Conservation (phyloP, 2,113 vertebrate species). For the Eurystomus gularis region DNA sequence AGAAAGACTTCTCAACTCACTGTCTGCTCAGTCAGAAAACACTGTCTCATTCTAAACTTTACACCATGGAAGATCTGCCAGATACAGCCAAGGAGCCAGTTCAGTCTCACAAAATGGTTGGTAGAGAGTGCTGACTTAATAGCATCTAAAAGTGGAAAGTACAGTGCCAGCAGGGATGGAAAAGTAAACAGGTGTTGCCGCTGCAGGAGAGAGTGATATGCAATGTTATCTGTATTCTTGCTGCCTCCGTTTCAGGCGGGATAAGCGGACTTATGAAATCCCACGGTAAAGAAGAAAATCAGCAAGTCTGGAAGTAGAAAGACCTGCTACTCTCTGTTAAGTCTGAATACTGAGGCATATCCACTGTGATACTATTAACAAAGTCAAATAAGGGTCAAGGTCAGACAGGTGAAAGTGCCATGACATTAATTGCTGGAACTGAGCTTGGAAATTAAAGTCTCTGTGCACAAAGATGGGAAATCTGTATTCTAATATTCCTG, state of each 20-base stretch:
- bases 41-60: not conserved
- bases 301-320: not conserved
- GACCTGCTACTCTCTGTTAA: not conserved
- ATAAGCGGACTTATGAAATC: not conserved
- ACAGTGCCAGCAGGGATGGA: slow-evolving; percentile 22
- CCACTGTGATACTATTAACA: not conserved
- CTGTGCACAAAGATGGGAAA: not conserved
- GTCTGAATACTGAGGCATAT: not conserved
- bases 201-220: slow-evolving; percentile 3
- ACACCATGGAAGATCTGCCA: not conserved
- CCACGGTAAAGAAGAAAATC: not conserved
- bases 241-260: not conserved
- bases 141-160: slow-evolving; percentile 53
- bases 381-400: not conserved
- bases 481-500: not conserved
- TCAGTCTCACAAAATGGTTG: slow-evolving; percentile 11
- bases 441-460: not conserved
- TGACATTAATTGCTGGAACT: not conserved
- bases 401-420: not conserved
- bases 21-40: not conserved
- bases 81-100: slow-evolving; percentile 14
- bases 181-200: slow-evolving; percentile 36
- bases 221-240: not conserved
- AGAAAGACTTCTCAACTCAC: not conserved
- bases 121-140: slow-evolving; percentile 34